phyloP scores from a whole-genome alignment of 2,113 vertebrate species.

The Tragelaphus scriptus region DNA sequence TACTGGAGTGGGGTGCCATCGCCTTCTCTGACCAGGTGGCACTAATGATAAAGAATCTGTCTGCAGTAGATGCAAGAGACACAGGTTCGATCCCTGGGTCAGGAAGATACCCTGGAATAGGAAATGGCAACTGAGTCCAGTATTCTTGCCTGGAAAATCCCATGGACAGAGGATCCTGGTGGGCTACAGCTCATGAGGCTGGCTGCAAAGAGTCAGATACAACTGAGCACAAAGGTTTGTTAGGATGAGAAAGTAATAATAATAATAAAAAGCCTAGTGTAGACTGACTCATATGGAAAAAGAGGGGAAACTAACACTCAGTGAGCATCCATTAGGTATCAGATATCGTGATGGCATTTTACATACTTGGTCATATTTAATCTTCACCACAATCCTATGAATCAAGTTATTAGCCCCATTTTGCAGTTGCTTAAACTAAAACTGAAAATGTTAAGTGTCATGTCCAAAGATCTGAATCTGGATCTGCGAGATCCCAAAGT shows the following conservation, averaged over 20 bases:
- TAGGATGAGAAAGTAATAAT: background rate
- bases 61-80: background rate
- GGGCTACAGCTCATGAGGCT: background rate
- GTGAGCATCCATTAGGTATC: background rate
- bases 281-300: background rate
- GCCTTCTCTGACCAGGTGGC: background rate
- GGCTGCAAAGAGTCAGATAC: background rate
- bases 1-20: no score
- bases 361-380: background rate
- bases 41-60: background rate
- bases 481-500: background rate
- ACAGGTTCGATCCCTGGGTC: background rate
- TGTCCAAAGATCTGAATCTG: background rate
- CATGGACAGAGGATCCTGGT: background rate
- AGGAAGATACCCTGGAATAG: background rate
- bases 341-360: background rate
- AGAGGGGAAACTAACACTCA: background rate
- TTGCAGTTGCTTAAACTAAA: background rate
- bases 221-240: background rate
- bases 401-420: background rate
- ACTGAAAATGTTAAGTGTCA: background rate
- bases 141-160: background rate
- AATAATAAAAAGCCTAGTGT: background rate
- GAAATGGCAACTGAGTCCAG: background rate
- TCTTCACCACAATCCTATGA: background rate